phyloP scores from a whole-genome alignment of 1,140 invertebrate species.

The Agrilus planipennis region DNA sequence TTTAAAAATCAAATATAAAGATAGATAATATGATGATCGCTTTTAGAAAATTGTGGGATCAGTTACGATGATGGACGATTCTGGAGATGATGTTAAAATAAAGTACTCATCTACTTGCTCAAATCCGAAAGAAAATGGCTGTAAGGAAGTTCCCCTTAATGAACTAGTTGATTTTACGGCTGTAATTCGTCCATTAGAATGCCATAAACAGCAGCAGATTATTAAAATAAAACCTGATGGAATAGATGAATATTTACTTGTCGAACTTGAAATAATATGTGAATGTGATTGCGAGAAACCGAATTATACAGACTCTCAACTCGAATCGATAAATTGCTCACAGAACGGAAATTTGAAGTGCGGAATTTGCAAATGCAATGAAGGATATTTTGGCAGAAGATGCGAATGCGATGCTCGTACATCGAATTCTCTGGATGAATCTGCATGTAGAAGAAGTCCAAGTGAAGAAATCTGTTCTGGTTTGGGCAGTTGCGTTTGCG shows the following conservation, averaged over 20 bases:
- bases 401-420: conserved; percentile 62
- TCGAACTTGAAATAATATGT: conserved; percentile 82
- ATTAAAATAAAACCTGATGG: conserved; percentile 89
- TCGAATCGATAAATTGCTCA: conserved; percentile 47
- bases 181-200: conserved; percentile 59
- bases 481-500: conserved; percentile 67
- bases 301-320: conserved; percentile 41
- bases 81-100: conserved; percentile 69
- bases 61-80: conserved; percentile 81
- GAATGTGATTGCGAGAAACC: conserved; percentile 75
- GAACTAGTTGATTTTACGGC: conserved; percentile 62
- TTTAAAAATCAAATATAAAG: too few relatives aligned
- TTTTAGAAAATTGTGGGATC: conserved; percentile 79
- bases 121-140: conserved; percentile 53
- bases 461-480: conserved; percentile 7
- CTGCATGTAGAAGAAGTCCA: conserved; percentile 11
- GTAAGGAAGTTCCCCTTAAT: conserved; percentile 73
- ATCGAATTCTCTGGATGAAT: conserved; percentile 12
- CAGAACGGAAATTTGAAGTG: conserved; percentile 62
- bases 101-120: conserved; percentile 79
- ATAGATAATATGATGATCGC: too few relatives aligned
- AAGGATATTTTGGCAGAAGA: conserved; percentile 63
- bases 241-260: conserved; percentile 71
- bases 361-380: conserved; percentile 77
- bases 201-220: conserved; percentile 66